Evolutionary conservation across 2,113 vertebrate species (phyloP).

Genomic region (Porphyrio hochstetteri): DNA sequence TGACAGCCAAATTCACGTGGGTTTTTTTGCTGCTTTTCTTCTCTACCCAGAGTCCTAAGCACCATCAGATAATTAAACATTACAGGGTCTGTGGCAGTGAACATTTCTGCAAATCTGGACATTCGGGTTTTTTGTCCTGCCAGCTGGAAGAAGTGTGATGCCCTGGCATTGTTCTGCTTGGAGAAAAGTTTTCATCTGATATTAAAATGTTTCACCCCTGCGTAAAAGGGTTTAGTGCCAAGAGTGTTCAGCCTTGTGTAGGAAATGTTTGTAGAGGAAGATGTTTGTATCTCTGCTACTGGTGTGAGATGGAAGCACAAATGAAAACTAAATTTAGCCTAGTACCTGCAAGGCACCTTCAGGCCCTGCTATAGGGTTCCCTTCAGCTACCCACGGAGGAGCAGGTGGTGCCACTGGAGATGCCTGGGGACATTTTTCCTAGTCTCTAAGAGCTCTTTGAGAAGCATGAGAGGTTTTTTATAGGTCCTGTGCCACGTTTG

Average conservation of each 20-base stretch:
- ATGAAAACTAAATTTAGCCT: not conserved
- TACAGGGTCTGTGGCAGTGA: not conserved
- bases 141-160: not conserved
- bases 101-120: not conserved
- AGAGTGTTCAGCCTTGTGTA: not conserved
- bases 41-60: not conserved
- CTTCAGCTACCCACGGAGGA: not conserved
- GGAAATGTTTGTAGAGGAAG: not conserved
- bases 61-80: not conserved
- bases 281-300: not conserved
- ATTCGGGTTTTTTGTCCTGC: not conserved
- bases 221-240: not conserved
- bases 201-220: not conserved
- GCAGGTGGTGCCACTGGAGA: not conserved
- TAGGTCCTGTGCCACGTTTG: not conserved
- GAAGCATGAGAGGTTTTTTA: not conserved
- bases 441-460: not conserved
- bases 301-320: not conserved
- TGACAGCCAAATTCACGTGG: not conserved
- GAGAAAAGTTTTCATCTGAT: not conserved
- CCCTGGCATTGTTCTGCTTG: not conserved
- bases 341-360: not conserved
- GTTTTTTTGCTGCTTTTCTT: slow-evolving; percentile 11
- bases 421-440: not conserved
- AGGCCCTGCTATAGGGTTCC: accelerated